phyloP scores from a whole-genome alignment of 2,888 invertebrate species.

The Latheticus oryzae region DNA sequence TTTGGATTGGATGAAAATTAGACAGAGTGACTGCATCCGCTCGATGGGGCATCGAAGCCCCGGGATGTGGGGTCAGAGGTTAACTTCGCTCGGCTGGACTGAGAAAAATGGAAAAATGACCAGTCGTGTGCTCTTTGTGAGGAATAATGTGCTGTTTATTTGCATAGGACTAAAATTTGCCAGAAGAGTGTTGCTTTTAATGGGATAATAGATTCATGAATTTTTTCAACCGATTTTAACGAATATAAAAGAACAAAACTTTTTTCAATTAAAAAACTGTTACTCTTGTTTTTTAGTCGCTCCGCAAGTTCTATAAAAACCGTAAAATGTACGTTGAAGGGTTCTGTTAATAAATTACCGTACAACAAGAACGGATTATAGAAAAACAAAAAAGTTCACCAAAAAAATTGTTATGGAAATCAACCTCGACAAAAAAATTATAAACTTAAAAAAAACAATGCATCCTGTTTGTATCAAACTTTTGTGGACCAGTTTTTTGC shows the following conservation, averaged over 20 bases:
- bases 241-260: constrained; percentile 7
- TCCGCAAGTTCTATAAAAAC: constrained; percentile 24
- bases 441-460: constrained; percentile 24
- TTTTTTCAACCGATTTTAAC: background rate
- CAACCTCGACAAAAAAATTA: constrained; percentile 10
- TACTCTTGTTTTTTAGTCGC: too few relatives aligned
- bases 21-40: constrained; percentile 30
- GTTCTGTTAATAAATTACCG: constrained; percentile 37
- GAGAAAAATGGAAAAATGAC: constrained; percentile 62
- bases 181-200: too few relatives aligned
- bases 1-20: constrained; percentile 15
- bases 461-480: constrained; percentile 47
- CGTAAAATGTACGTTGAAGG: constrained; percentile 34
- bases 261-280: too few relatives aligned
- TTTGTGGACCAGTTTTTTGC: constrained; percentile 46
- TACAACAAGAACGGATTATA: constrained; percentile 26
- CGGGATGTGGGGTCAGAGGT: constrained; percentile 57
- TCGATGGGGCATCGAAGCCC: constrained; percentile 49
- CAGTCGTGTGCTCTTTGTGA: constrained; percentile 50
- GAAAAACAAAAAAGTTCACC: constrained; percentile 7
- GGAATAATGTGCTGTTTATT: constrained; percentile 52
- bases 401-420: constrained; percentile 17
- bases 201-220: background rate
- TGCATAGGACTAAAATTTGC: constrained; percentile 48
- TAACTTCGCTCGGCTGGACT: constrained; percentile 60